phyloP scores from a whole-genome alignment of 2,113 vertebrate genomes.

The Urocitellus parryii region DNA sequence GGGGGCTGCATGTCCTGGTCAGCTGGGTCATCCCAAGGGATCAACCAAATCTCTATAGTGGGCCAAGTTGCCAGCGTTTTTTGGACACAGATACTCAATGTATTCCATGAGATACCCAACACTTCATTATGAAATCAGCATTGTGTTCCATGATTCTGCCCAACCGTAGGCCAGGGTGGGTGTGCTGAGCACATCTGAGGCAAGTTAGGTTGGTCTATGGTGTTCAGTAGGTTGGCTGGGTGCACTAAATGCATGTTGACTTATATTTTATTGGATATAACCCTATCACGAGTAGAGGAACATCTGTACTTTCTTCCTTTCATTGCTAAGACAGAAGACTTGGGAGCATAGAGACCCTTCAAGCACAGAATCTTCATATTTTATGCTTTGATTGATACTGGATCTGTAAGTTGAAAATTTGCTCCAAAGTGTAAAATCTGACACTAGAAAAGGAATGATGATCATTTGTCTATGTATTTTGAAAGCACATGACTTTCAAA shows the following conservation, averaged over 20 bases:
- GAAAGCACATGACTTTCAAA: background rate
- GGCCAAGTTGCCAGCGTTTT: background rate
- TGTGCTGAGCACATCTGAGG: background rate
- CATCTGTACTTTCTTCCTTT: background rate
- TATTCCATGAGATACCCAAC: background rate
- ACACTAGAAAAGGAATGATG: background rate
- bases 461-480: background rate
- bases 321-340: background rate
- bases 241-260: background rate
- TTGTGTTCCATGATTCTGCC: background rate
- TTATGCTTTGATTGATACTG: slow-evolving; percentile 9
- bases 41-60: background rate
- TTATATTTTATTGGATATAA: background rate
- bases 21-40: background rate
- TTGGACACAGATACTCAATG: background rate
- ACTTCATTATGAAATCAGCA: background rate
- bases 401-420: slow-evolving; percentile 40
- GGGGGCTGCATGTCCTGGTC: background rate
- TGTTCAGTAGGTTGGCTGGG: background rate
- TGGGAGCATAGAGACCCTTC: background rate
- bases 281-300: background rate
- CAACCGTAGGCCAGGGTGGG: background rate
- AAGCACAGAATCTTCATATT: background rate
- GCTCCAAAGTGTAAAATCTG: background rate
- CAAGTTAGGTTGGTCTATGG: background rate